A percentile compares a stretch with the other conserved stretches of the same genome.
Conservation (phyloP, 1,140 invertebrate species). For the Vanessa atalanta region DNA sequence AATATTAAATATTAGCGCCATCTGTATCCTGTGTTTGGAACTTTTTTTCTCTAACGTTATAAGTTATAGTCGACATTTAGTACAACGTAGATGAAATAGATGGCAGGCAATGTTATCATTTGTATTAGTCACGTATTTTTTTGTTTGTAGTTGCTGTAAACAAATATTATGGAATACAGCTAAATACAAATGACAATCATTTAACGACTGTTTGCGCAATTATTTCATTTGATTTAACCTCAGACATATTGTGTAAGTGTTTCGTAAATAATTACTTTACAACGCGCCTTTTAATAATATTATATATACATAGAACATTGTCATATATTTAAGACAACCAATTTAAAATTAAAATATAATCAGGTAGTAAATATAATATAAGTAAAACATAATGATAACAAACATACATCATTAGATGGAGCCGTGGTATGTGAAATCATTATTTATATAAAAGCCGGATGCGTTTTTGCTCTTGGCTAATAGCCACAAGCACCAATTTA, state of each 20-base stretch:
- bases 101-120: background rate
- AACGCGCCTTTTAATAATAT: background rate
- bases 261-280: background rate
- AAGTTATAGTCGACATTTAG: background rate
- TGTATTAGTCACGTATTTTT: too few relatives aligned
- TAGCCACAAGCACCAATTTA: slow-evolving; percentile 17
- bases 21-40: background rate
- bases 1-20: background rate
- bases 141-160: too few relatives aligned
- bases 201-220: too few relatives aligned
- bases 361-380: too few relatives aligned
- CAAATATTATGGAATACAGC: too few relatives aligned
- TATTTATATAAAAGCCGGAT: slow-evolving; percentile 30
- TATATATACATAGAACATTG: too few relatives aligned
- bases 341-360: background rate
- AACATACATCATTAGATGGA: background rate
- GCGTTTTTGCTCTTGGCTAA: slow-evolving; percentile 28
- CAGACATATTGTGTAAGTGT: too few relatives aligned
- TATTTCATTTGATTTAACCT: too few relatives aligned
- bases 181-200: too few relatives aligned
- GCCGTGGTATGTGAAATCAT: slow-evolving; percentile 11
- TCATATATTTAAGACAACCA: background rate
- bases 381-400: too few relatives aligned
- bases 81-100: background rate
- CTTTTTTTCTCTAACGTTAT: background rate